Percentiles rank a stretch among this genome's conserved stretches.
Conservation (phyloP, 2,113 vertebrate species). For the Turnix velox region DNA sequence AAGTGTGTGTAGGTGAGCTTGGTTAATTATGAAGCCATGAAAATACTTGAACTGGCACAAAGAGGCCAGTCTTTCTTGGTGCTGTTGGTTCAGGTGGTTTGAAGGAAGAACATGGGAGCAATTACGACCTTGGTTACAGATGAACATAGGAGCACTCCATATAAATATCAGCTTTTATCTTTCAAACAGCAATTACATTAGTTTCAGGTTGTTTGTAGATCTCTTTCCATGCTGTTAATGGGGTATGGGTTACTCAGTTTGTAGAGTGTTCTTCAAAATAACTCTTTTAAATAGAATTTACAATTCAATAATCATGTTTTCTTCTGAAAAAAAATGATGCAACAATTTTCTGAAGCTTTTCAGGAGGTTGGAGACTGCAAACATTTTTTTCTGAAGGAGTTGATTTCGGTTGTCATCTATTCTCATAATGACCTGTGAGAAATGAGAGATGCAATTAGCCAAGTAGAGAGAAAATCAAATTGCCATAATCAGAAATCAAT, state of each 20-base stretch:
- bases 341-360: background rate
- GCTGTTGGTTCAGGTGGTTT: background rate
- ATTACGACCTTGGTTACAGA: background rate
- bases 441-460: slow-evolving; percentile 14
- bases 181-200: background rate
- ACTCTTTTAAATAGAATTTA: background rate
- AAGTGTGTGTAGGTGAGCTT: background rate
- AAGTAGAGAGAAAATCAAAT: background rate
- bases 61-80: background rate
- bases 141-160: background rate
- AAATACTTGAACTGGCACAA: background rate
- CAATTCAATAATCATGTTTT: background rate
- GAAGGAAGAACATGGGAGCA: background rate
- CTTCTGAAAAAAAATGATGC: background rate
- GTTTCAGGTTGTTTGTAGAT: background rate
- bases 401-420: background rate
- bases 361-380: background rate
- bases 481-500: background rate
- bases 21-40: background rate
- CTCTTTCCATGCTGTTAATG: background rate
- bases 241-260: background rate
- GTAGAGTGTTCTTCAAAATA: background rate
- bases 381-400: background rate
- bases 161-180: background rate
- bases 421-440: background rate